A percentile compares a stretch with the other conserved stretches of the same genome.
phyloP scores from a whole-genome alignment of 1,140 invertebrate genomes.

The Dreissena polymorpha region DNA sequence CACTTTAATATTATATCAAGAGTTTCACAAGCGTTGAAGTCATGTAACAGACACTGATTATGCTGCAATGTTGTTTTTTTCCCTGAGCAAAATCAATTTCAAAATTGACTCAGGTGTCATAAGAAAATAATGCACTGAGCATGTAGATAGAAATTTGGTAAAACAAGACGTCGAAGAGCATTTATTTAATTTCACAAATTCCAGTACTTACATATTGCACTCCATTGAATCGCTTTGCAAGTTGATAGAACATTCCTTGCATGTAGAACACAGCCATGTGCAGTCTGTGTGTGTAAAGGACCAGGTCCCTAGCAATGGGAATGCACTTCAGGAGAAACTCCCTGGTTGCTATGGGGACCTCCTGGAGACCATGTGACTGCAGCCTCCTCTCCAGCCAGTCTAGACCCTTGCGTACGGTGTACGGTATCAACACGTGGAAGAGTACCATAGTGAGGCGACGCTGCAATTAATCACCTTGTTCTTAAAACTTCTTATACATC shows the following conservation, averaged over 20 bases:
- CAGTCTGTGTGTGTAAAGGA: conserved; percentile 83
- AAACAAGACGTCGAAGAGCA: not conserved
- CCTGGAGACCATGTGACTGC: conserved; percentile 40
- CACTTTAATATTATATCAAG: no score
- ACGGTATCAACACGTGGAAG: conserved; percentile 82
- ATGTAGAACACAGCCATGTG: conserved; percentile 89
- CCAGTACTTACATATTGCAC: conserved; percentile 85
- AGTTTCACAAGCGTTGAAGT: no score
- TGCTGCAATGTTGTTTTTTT: not conserved
- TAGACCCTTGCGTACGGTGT: conserved; percentile 79
- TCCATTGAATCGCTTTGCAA: conserved; percentile 86
- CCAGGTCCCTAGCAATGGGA: conserved; percentile 61
- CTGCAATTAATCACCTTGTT: no score
- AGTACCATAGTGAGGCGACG: conserved; percentile 73
- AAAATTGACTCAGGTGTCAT: not conserved
- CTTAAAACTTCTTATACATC: no score
- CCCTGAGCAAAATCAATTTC: not conserved
- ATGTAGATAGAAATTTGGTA: not conserved
- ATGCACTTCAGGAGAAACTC: conserved; percentile 67
- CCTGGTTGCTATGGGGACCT: conserved; percentile 59
- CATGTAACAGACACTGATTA: not conserved
- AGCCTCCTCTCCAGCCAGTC: conserved; percentile 67
- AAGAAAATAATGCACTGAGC: not conserved
- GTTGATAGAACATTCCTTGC: conserved; percentile 85
- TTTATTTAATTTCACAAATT: not conserved